Conservation (phyloP, 2,113 vertebrate genomes). For the Cyprinodon variegatus region DNA sequence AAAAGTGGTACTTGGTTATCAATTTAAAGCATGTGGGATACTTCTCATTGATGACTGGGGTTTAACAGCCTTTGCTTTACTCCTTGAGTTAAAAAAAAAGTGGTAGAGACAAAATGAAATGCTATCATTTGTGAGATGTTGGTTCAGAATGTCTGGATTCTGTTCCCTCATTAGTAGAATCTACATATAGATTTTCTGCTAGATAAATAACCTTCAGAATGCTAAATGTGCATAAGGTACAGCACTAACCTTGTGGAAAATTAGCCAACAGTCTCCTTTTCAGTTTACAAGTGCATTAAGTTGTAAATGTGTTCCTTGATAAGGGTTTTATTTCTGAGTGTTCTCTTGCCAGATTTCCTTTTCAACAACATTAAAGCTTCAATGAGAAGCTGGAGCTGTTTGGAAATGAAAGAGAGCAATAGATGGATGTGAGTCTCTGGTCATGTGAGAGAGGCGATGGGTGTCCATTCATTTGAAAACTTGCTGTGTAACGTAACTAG, state of each 20-base stretch:
- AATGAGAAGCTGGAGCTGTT: conserved; percentile 62
- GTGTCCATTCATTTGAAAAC: conserved; percentile 30
- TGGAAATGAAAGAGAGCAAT: conserved; percentile 70
- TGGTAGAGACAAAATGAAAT: no score
- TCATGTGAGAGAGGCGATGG: conserved; percentile 28
- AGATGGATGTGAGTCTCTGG: conserved; percentile 6
- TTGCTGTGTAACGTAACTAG: conserved; percentile 21
- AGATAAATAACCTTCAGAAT: conserved; percentile 50
- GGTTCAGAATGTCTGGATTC: not conserved
- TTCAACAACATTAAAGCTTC: conserved; percentile 75
- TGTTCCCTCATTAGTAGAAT: not conserved
- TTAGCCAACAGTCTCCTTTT: conserved; percentile 59
- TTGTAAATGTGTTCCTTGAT: conserved; percentile 68
- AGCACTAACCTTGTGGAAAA: conserved; percentile 49
- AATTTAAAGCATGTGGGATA: no score
- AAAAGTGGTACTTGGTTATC: no score
- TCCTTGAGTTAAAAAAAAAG: no score
- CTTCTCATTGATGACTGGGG: no score
- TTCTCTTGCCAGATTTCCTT: conserved; percentile 70
- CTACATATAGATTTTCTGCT: not conserved
- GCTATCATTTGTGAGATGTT: no score
- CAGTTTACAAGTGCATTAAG: conserved; percentile 80
- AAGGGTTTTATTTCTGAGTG: conserved; percentile 64
- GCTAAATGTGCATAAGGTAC: conserved; percentile 59
- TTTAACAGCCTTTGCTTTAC: no score